Evolutionary conservation across 2,888 invertebrate genomes (phyloP), one percentile per base, ranked within the genome.

Genomic region (Alviniconcha strummeri): DNA sequence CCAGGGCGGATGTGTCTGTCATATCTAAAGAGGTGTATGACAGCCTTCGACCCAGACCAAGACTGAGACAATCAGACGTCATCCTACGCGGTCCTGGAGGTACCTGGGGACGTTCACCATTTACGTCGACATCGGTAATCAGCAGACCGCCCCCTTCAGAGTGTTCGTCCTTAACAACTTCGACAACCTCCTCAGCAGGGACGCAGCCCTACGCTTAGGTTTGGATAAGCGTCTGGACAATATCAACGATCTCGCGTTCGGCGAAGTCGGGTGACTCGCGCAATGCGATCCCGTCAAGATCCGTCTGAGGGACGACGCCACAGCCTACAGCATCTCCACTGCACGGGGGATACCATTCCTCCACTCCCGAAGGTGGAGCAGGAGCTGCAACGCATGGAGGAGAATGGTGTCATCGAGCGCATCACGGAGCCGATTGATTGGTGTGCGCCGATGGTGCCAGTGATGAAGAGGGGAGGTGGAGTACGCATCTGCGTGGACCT

Each of bases 1-100:
- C 72, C 13, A 36, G 72, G 11, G 72, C 72, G 2, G 72, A 72
- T 36, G 72, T 72, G 5, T 36, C 72, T 52, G 54, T 74, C n/a
- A 74, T 74, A 54, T 74, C 74, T 54, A 74, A 74, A 54, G 54
- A 74, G 17, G 74, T 74, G 74, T 74, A 74, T 15, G 72, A 72
- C 36, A 72, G 72, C 13, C 36, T 72, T 36, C 52, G 36, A 36
- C 52, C 72, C 36, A 4, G 4, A 15, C 75, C 75, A 54, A 52
- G 17, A 15, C 75, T 75, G 52, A 8, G 9, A 19, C 8, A 55
- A 15, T 55, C 75, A 13, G 17, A 55, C 17, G 75, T 56, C 17
- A 52, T 52, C 9, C 75, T 75, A 17, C 75, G 17, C 9, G 5
- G 75, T 54, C 55, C 75, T 3, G 75, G 75, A 8, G 9, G 75